phyloP scores from a whole-genome alignment of 1,140 invertebrate species.

The Cydia splendana region DNA sequence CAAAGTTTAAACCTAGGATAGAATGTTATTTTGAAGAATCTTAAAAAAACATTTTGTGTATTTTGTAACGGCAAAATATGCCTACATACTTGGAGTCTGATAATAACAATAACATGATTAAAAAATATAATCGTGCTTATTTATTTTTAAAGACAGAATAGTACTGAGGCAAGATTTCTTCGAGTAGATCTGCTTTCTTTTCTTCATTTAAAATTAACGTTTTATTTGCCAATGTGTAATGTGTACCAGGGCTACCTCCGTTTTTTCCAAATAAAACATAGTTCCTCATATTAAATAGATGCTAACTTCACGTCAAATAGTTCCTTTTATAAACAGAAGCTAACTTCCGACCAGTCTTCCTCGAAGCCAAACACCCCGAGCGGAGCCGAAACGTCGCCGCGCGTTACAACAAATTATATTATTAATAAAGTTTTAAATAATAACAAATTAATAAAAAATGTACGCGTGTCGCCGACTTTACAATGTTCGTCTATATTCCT shows the following conservation, averaged over 20 bases:
- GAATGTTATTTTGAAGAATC: too few relatives aligned
- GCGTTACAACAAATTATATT: constrained; percentile 79
- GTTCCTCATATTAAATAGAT: neutral
- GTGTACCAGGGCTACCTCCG: neutral
- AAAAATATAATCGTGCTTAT: too few relatives aligned
- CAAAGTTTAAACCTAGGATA: too few relatives aligned
- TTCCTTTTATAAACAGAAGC: constrained; percentile 10
- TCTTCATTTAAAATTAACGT: neutral
- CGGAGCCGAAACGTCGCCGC: constrained; percentile 57
- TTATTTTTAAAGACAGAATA: too few relatives aligned
- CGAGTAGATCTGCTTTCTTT: neutral
- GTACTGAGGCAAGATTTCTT: too few relatives aligned
- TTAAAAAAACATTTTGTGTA: too few relatives aligned
- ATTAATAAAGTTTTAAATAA: constrained; percentile 79
- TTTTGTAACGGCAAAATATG: too few relatives aligned
- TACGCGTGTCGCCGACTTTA: constrained; percentile 54
- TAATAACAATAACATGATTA: too few relatives aligned
- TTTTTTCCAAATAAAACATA: neutral
- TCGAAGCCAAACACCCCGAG: constrained; percentile 46
- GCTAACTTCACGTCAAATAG: neutral
- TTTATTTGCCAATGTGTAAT: neutral
- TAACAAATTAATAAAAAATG: constrained; percentile 76
- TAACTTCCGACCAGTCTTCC: constrained; percentile 75
- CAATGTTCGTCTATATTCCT: neutral
- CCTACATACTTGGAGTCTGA: too few relatives aligned